Evolutionary conservation across 2,888 invertebrate genomes (phyloP), one percentile per base, ranked within the genome.

Genomic region (Polydrusus cervinus): DNA sequence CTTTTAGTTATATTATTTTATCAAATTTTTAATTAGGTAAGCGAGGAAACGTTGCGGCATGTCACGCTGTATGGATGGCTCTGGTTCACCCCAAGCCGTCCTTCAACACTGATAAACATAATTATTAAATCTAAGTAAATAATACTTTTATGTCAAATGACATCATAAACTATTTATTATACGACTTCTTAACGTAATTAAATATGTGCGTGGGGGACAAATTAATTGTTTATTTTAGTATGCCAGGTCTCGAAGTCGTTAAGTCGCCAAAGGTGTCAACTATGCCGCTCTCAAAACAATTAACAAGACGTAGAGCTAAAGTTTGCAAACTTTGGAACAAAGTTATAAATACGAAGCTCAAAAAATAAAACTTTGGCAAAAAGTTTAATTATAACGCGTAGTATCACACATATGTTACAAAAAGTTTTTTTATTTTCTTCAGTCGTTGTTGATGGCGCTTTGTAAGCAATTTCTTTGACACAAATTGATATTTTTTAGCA

Each of bases 291-390:
- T 60, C 30, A 60, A 60, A 60, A 60, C 57, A 60, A 60, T 60
- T 60, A 60, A 60, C 57, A 38, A 60, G 57, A 60, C 57, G 38
- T 38, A 60, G 38, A 60, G 57, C 57, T 13, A n/a, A 60, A 60
- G 57, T 60, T 60, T 60, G 38, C 16, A 60, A 60, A 60, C 57
- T 60, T 38, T 14, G 57, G 11, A 38, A 60, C 57, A 60, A 60
- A 60, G 57, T 60, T 60, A 16, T 60, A 38, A 38, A 60, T 38
- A 60, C 57, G 57, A 60, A 18, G 11, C 57, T 38, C 57, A 38
- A 38, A 38, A 34, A 60, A 60, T 38, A 57, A 57, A 57, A 57
- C 34, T 57, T 57, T 16, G 38, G 57, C 11, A 60, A 38, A 60
- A 60, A 60, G 57, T 60, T 60, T 38, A 38, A 38, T 60, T 60